Percentiles rank a stretch among this genome's conserved stretches.
Conservation (phyloP, 1,140 invertebrate genomes). For the Pinna nobilis region DNA sequence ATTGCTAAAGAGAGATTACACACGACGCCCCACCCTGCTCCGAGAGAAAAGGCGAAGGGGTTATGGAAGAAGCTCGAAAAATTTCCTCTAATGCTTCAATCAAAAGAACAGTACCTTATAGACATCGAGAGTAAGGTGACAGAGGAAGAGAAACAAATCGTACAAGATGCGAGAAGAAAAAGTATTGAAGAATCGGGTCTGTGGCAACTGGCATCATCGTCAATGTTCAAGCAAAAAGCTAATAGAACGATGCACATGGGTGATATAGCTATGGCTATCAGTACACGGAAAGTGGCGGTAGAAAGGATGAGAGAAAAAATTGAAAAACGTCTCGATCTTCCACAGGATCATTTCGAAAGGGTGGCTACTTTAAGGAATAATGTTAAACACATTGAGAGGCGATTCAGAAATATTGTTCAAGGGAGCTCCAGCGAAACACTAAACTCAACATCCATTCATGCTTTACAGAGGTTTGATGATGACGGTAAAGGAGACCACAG, state of each 20-base stretch:
- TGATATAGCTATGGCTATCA: conserved; percentile 37
- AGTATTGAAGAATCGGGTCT: conserved; percentile 22
- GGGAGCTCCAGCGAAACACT: background rate
- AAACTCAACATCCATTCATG: conserved; percentile 3
- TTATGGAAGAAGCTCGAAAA: background rate
- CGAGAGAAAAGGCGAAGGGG: background rate
- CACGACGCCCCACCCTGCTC: no score
- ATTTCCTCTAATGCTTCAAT: background rate
- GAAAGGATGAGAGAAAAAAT: conserved; percentile 46
- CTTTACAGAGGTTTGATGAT: background rate
- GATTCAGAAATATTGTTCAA: background rate
- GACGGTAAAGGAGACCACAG: conserved; percentile 10
- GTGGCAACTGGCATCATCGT: conserved; percentile 35
- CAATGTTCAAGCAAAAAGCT: conserved; percentile 27
- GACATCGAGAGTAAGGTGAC: background rate
- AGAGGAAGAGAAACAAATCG: conserved; percentile 18
- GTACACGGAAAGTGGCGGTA: conserved; percentile 31
- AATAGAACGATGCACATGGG: conserved; percentile 10
- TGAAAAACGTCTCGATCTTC: conserved; percentile 42
- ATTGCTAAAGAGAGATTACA: conserved; percentile 14
- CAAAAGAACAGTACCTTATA: background rate
- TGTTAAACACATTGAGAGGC: conserved; percentile 45
- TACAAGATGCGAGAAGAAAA: conserved; percentile 9
- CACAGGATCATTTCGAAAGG: conserved; percentile 36
- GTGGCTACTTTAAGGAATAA: conserved; percentile 44